Evolutionary conservation across 2,113 vertebrate genomes (phyloP).

Genomic region (Peromyscus californicus): DNA sequence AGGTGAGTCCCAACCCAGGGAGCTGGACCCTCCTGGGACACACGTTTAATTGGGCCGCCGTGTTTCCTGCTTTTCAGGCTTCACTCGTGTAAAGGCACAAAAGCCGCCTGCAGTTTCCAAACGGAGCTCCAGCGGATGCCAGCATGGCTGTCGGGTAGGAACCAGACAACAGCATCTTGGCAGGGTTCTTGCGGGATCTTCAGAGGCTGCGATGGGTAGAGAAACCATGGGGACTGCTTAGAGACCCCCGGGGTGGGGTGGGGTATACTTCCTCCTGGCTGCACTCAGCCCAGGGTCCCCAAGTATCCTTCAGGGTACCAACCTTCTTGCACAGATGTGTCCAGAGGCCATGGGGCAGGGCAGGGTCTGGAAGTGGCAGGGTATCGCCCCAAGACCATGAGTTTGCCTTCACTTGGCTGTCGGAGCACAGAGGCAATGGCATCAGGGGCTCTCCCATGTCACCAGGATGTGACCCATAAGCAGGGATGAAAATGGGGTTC

Average conservation of each 20-base stretch:
- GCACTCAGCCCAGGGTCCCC: background rate
- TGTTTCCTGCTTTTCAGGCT: background rate
- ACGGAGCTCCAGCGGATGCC: background rate
- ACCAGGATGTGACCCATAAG: rapidly evolving
- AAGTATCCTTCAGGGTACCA: background rate
- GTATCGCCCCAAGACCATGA: rapidly evolving
- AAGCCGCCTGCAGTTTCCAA: background rate
- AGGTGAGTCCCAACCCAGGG: background rate
- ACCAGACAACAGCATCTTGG: background rate
- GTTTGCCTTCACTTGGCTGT: background rate
- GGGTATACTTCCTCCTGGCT: background rate
- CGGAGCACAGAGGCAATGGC: rapidly evolving
- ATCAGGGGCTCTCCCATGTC: background rate
- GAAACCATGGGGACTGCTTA: background rate
- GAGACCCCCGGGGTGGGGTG: background rate
- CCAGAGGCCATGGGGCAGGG: background rate
- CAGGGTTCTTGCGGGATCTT: background rate
- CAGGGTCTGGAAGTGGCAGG: background rate
- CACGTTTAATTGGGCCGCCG: background rate
- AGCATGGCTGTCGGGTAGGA: background rate
- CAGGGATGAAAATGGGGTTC: background rate
- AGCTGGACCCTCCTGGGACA: background rate
- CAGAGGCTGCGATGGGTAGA: background rate
- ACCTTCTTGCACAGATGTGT: background rate
- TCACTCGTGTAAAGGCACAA: background rate